Base-by-base conservation (phyloP, 1,140 invertebrate species). In the Drosophila saltans region DNA sequence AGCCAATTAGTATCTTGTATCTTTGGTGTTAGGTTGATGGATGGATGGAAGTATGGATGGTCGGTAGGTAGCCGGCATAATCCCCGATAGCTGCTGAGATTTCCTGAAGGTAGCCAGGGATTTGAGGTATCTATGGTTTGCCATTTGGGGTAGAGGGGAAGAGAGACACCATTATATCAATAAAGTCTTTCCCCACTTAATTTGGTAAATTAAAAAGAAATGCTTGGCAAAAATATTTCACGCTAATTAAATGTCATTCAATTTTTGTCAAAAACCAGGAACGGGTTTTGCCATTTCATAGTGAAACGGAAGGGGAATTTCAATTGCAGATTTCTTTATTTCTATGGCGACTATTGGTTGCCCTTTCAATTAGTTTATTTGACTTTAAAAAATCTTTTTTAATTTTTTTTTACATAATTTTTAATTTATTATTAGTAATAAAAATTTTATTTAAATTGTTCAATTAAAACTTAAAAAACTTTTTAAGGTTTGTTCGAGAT, bases 161-260 rank as follows among this genome's bases (percentile, higher is more conserved):
- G 24, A 21, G 36, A 33, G 2, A 16, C 48, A 11, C 55, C 40
- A 60, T 30, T 57, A 64, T 39, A 43, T 55, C 33, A 69, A 58
- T 73, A 69, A 72, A 72, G 63, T 72, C 48, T 4, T 36, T n/a
- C 40, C 57, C 60, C 82, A 88, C 83, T 86, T 85, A 75, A 88
- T 86, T 85, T 86, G 56, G 41, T 41, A 76, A 85, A 86, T 85
- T 86, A 82, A 86, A 75, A 36, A 85, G n/a, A n/a, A n/a, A 70
- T 64, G 75, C 68, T 78, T 52, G 21, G 67, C 68, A 73, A 69
- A 75, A 81, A 86, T 81, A 81, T 79, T 79, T 81, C 64, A 76
- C 83, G 83, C 69, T 88, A 86, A 86, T 86, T 86, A 79, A 86
- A 86, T 88, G 79, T 82, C 79, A 78, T 82, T 86, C 79, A 62